Percentiles rank a stretch among this genome's conserved stretches.
phyloP scores from a whole-genome alignment of 2,888 invertebrate genomes.

The Epistrophe eligans region DNA sequence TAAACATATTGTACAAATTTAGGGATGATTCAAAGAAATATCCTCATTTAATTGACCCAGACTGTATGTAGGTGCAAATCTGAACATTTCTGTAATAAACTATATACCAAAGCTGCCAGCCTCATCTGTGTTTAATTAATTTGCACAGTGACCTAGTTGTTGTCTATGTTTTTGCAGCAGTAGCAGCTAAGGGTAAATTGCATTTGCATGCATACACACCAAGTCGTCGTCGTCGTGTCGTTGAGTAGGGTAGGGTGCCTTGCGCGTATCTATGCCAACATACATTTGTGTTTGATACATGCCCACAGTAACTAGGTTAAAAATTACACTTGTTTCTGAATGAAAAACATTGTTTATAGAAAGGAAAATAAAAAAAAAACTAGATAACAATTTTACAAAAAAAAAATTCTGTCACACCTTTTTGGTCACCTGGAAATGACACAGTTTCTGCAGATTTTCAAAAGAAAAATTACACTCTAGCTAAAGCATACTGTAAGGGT shows the following conservation, averaged over 20 bases:
- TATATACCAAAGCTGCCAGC: conserved; percentile 40
- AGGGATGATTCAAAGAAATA: background rate
- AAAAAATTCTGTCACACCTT: conserved; percentile 54
- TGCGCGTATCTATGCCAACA: conserved; percentile 20
- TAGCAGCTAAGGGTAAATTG: conserved; percentile 66
- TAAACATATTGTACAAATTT: too few species aligned
- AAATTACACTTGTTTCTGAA: conserved; percentile 71
- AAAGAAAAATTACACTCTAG: conserved; percentile 31
- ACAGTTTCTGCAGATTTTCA: conserved; percentile 41
- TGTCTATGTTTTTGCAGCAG: conserved; percentile 47
- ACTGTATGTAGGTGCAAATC: conserved; percentile 51
- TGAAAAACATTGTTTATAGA: conserved; percentile 58
- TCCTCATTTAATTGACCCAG: background rate
- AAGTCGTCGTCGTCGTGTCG: background rate
- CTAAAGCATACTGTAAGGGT: conserved; percentile 4
- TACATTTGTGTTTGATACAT: conserved; percentile 34
- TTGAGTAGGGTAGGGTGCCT: conserved; percentile 28
- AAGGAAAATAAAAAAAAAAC: background rate
- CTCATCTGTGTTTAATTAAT: conserved; percentile 74
- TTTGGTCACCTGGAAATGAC: conserved; percentile 63
- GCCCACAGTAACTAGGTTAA: conserved; percentile 67
- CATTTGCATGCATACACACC: conserved; percentile 65
- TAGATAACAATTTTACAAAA: conserved; percentile 5
- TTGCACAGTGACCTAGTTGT: conserved; percentile 72
- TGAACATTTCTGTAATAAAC: conserved; percentile 55